Conservation (phyloP, 2,797 vertebrate genomes). For the Crypturellus tataupa region DNA sequence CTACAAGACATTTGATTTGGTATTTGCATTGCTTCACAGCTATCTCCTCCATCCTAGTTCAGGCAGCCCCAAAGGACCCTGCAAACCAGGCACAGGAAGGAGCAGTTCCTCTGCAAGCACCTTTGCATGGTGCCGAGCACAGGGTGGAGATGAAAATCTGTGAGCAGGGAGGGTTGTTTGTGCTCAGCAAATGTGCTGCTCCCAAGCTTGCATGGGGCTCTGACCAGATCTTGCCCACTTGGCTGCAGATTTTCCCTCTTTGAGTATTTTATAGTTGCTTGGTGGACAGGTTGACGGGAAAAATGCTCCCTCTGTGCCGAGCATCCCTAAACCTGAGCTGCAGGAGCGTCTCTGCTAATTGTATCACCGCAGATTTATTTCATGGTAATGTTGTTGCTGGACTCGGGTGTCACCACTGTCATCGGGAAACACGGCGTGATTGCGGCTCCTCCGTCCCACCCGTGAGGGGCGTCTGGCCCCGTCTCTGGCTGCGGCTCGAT, state of each 20-base stretch:
- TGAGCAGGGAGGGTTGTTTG: fast-evolving
- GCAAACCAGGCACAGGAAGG: not conserved
- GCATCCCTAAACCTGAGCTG: slow-evolving; percentile 41
- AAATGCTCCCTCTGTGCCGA: not conserved
- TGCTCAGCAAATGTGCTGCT: not conserved
- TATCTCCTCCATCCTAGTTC: not conserved
- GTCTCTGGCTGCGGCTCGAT: slow-evolving; percentile 62
- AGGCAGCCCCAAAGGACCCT: not conserved
- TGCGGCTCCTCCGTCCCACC: slow-evolving; percentile 68
- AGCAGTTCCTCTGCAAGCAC: not conserved
- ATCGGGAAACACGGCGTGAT: slow-evolving; percentile 61
- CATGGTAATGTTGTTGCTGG: slow-evolving; percentile 70
- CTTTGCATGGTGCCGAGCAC: not conserved
- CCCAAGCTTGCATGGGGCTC: not conserved
- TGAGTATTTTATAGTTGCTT: not conserved
- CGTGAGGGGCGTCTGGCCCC: slow-evolving; percentile 49
- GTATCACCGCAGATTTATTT: slow-evolving; percentile 78
- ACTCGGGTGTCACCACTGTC: slow-evolving; percentile 69
- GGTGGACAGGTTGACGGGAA: not conserved
- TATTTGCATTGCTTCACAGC: not conserved
- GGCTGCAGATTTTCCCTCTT: not conserved
- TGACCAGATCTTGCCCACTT: not conserved
- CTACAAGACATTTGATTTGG: not conserved
- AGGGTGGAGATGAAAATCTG: not conserved
- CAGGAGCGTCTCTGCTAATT: slow-evolving; percentile 73